Evolutionary conservation across 23 tunicate genomes (phyloP), one percentile per base, ranked within the genome.

Genomic region (Clavelina lepadiformis): DNA sequence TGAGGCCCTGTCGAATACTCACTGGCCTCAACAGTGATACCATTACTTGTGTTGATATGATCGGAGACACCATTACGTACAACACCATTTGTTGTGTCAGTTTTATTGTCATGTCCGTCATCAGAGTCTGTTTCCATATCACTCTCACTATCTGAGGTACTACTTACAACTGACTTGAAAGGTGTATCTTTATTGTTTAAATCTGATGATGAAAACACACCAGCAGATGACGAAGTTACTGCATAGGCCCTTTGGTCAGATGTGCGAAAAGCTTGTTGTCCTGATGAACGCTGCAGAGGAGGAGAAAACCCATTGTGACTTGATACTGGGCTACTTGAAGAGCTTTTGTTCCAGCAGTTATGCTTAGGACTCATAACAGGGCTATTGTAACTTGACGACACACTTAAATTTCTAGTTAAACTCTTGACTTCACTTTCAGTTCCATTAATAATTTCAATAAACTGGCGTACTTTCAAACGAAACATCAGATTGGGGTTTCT

Each of bases 221-320:
- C 7, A 23, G 45, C 18, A 46, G 57, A 46, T 24, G 56, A 66
- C 22, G 7, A 5, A 22, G 56, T 37, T 2, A 45, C 30, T 19
- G 68, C 64, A 38, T n/a, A 13, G 3, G n/a, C 28, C 46, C 78
- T 58, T 58, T 58, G 67, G 2, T 72, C 78, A 24, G 38, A 18
- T 3, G 57, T 29, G 8, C 78, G 44, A 15, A 36, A 30, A 29
- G 44, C 67, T 3, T 70, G 56, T 51, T 3, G 30, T 33, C 38
- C 38, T 2, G 46, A 3, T 2, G 31, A 1, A 19, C 67, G 60
- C 41, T 84, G 83, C 27, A 65, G 29, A 1, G 76, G 72, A 23
- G 83, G 93, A 18, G 93, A 84, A 71, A 76, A 76, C 1, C 93
- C 93, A 71, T 84, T 84, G 61, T 76, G 93, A 70, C 93, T 84